phyloP scores from a whole-genome alignment of 2,888 invertebrate species.

The Ornithoptera alexandrae region DNA sequence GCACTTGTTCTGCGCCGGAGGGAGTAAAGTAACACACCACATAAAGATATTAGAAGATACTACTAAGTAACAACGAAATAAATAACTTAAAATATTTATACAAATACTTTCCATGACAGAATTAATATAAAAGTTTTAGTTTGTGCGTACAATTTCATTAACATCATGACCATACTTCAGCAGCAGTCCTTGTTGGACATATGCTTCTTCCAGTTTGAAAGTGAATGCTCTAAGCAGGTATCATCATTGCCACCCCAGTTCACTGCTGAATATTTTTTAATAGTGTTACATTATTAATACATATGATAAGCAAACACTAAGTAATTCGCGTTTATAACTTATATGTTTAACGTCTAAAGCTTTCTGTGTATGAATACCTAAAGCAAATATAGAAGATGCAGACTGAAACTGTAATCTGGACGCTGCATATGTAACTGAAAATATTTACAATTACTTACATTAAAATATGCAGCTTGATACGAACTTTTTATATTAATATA shows the following conservation, averaged over 20 bases:
- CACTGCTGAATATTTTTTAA: too few relatives aligned
- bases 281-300: too few relatives aligned
- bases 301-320: too few relatives aligned
- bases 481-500: not conserved
- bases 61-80: not conserved
- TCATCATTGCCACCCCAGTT: too few relatives aligned
- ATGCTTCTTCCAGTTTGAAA: not conserved
- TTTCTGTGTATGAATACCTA: conserved; percentile 4
- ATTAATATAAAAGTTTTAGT: not conserved
- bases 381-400: not conserved
- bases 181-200: not conserved
- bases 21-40: conserved; percentile 10
- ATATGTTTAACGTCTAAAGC: not conserved
- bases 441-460: conserved; percentile 5
- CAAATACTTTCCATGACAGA: not conserved
- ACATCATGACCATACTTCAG: not conserved
- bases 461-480: not conserved
- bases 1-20: conserved; percentile 20
- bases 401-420: conserved; percentile 10
- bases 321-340: not conserved
- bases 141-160: not conserved
- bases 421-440: conserved; percentile 3
- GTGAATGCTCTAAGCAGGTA: not conserved
- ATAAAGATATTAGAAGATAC: conserved; percentile 5
- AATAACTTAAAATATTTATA: not conserved